Percentiles rank a stretch among this genome's conserved stretches.
Evolutionary conservation across 2,113 vertebrate genomes (phyloP).

Genomic region (Paramisgurnus dabryanus): DNA sequence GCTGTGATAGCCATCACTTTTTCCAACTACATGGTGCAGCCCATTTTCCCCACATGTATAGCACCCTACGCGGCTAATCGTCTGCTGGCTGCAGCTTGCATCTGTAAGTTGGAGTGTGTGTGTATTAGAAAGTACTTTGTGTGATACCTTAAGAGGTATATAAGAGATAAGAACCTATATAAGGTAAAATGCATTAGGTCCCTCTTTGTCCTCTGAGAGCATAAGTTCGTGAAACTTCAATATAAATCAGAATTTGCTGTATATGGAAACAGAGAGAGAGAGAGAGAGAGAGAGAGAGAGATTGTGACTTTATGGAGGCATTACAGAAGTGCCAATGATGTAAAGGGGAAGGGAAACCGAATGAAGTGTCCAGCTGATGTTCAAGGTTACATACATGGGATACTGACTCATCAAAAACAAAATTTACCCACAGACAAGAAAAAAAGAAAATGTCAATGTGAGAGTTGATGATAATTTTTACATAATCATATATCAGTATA

Average conservation of each 20-base stretch:
- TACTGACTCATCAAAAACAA: background rate
- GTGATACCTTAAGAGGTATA: background rate
- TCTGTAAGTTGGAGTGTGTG: constrained; percentile 78
- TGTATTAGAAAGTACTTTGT: constrained; percentile 9
- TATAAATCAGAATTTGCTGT: too few species aligned
- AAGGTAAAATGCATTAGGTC: too few species aligned
- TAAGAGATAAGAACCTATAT: background rate
- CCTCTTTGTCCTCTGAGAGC: too few species aligned
- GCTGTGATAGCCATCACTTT: constrained; percentile 92
- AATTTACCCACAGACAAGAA: background rate
- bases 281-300: constrained; percentile 6
- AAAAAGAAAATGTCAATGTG: background rate
- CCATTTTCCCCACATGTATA: constrained; percentile 84
- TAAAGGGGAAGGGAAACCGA: constrained; percentile 1
- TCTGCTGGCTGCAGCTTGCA: constrained; percentile 85
- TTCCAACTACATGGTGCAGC: constrained; percentile 92
- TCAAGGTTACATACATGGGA: constrained; percentile 8
- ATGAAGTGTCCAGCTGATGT: constrained; percentile 17
- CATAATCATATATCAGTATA: too few species aligned
- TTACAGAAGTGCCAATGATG: background rate
- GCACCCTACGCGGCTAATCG: constrained; percentile 82
- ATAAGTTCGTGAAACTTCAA: too few species aligned
- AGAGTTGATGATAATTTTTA: background rate
- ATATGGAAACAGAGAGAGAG: background rate
- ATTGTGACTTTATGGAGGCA: background rate